Percentiles rank a stretch among this genome's conserved stretches.
Conservation (phyloP, 2,113 vertebrate genomes). For the Salvelinus fontinalis region DNA sequence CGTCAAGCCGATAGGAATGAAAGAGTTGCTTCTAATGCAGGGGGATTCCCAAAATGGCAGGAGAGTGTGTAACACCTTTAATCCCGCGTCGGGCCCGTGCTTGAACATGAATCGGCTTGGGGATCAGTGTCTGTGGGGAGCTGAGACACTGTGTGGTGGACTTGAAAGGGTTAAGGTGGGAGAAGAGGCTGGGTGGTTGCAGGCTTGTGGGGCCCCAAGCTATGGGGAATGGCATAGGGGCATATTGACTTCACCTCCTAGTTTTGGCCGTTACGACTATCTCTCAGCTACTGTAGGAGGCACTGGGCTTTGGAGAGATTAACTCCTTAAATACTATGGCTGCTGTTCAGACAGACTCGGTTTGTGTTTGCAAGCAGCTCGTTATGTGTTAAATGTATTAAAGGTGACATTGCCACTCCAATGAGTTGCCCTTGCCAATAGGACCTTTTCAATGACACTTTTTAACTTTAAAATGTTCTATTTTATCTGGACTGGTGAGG, state of each 20-base stretch:
- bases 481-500: too few relatives aligned
- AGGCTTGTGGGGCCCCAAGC: conserved; percentile 40
- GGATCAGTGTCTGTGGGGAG: conserved; percentile 42
- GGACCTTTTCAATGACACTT: too few relatives aligned
- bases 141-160: conserved; percentile 41
- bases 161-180: conserved; percentile 40
- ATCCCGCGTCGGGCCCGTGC: conserved; percentile 13
- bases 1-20: conserved; percentile 31
- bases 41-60: conserved; percentile 47
- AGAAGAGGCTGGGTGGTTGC: conserved; percentile 11
- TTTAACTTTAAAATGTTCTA: too few relatives aligned
- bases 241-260: conserved; percentile 48
- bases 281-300: conserved; percentile 7
- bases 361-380: conserved; percentile 4
- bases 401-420: too few relatives aligned
- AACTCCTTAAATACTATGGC: conserved; percentile 4
- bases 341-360: conserved; percentile 11
- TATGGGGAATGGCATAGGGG: conserved; percentile 53
- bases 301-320: conserved; percentile 34
- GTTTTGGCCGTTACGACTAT: background rate
- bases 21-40: conserved; percentile 30
- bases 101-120: conserved; percentile 36
- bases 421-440: too few relatives aligned
- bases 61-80: background rate
- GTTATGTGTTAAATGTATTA: background rate